Conservation (phyloP, 2,797 vertebrate genomes). For the Leptoclinus maculatus region DNA sequence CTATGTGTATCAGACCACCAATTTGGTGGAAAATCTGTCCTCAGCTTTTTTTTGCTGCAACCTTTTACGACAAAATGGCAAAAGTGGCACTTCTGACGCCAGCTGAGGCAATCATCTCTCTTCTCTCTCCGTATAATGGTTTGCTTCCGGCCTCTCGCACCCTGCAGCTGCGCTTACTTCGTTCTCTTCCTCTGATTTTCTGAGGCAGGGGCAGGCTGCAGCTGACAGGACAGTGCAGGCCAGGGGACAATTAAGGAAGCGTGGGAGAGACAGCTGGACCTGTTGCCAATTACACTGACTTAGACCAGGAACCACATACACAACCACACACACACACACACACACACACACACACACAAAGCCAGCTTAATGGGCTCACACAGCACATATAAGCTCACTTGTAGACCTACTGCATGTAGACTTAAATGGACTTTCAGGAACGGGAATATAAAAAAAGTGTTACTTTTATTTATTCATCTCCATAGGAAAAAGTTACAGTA, state of each 20-base stretch:
- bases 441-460: conserved; percentile 42
- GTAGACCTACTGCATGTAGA: not conserved
- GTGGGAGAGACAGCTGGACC: conserved; percentile 75
- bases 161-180: conserved; percentile 60
- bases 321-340: not conserved
- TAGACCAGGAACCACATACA: conserved; percentile 29
- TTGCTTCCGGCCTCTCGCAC: conserved; percentile 32
- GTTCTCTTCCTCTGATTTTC: conserved; percentile 42
- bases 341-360: conserved; percentile 3
- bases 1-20: not conserved
- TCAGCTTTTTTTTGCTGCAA: conserved; percentile 12
- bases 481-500: conserved; percentile 37
- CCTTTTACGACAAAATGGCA: conserved; percentile 22
- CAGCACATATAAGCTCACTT: not conserved
- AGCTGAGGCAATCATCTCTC: conserved; percentile 45
- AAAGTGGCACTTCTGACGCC: conserved; percentile 43
- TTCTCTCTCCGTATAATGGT: conserved; percentile 41
- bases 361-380: conserved; percentile 31
- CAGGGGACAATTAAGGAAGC: conserved; percentile 72
- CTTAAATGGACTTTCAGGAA: conserved; percentile 12
- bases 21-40: conserved; percentile 27
- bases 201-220: conserved; percentile 56
- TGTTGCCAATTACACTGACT: conserved; percentile 62
- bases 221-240: conserved; percentile 67
- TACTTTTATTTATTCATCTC: conserved; percentile 65